Base-by-base conservation (phyloP, 2,888 invertebrate genomes). In the Acleris holmiana region DNA sequence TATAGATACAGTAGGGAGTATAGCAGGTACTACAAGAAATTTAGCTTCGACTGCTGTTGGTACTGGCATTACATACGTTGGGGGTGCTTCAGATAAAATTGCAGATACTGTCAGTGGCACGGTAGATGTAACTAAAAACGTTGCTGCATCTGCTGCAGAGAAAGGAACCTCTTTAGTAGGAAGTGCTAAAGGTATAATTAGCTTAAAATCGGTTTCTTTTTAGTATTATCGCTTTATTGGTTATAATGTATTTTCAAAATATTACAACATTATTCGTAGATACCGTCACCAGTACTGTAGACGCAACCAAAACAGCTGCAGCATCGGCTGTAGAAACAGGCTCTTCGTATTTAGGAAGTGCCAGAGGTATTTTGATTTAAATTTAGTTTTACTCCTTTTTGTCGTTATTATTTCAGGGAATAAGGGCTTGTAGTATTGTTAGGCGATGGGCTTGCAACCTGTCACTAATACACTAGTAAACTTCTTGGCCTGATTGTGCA, bases 21-120 rank as follows among this genome's bases (percentile, higher is more conserved):
- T 81, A 47, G 75, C 82, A 53, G 84, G 84, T 64, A 75, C 76
- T 15, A 82, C 83, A 8, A 84, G 83, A 71, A 82, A 78, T 70
- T 75, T 77, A 13, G 78, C 81, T 3, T 72, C 80, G 6, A 72
- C 79, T 2, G 83, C 82, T 17, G 71, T 83, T 67, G 84, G 83
- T 48, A 84, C 78, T 29, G 78, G 86, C 61, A 75, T 80, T 35
- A 69, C 80, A 17, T 68, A 77, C 15, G 70, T 84, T 56, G 82
- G 79, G 46, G 65, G 73, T 47, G 79, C 80, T 66, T 81, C 78
- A 59, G 58, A 59, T 40, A 41, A 44, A 55, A 23, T 55, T 13
- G 23, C 25, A 55, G 25, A 19, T 23, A 55, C 55, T 44, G 55
- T 55, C 25, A 18, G 17, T 55, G 44, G 44, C n/a, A 57, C 47